These are phyloP conservation scores for Drosophila subsilvestris DNA, from an alignment of 2,888 invertebrate species.

Conservation along the genomic window DNA sequence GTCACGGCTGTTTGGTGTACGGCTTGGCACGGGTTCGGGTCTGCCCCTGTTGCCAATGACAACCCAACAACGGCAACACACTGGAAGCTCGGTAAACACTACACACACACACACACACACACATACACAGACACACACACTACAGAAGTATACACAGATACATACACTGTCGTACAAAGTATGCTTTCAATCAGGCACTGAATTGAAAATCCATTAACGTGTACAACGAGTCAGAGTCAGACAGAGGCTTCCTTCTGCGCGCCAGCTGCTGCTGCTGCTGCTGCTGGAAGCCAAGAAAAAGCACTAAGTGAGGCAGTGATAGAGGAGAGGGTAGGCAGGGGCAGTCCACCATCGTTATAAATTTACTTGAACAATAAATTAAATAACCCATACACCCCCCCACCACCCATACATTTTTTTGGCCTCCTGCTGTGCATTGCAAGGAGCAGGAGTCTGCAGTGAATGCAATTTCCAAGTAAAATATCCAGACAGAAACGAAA, in stretches of 20 bases:
- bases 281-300: slow-evolving; percentile 12
- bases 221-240: slow-evolving; percentile 57
- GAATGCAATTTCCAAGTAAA: slow-evolving; percentile 53
- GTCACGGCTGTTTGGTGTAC: slow-evolving; percentile 66
- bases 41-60: slow-evolving; percentile 70
- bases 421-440: slow-evolving; percentile 29
- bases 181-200: slow-evolving; percentile 80
- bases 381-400: slow-evolving; percentile 54
- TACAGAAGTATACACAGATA: too few relatives aligned
- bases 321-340: background rate
- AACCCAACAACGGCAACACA: slow-evolving; percentile 57
- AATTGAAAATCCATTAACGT: slow-evolving; percentile 81
- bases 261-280: slow-evolving; percentile 40
- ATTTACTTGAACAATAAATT: slow-evolving; percentile 69
- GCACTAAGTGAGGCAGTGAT: background rate
- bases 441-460: slow-evolving; percentile 46
- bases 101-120: slow-evolving; percentile 17
- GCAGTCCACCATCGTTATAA: slow-evolving; percentile 58
- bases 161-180: slow-evolving; percentile 53
- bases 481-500: slow-evolving; percentile 10
- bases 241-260: slow-evolving; percentile 19
- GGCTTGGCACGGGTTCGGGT: slow-evolving; percentile 3
- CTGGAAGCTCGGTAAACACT: slow-evolving; percentile 30
- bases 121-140: slow-evolving; percentile 16
- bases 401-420: slow-evolving; percentile 65